Evolutionary conservation across 2,888 invertebrate species (phyloP).

Genomic region (Thalpophila matura): DNA sequence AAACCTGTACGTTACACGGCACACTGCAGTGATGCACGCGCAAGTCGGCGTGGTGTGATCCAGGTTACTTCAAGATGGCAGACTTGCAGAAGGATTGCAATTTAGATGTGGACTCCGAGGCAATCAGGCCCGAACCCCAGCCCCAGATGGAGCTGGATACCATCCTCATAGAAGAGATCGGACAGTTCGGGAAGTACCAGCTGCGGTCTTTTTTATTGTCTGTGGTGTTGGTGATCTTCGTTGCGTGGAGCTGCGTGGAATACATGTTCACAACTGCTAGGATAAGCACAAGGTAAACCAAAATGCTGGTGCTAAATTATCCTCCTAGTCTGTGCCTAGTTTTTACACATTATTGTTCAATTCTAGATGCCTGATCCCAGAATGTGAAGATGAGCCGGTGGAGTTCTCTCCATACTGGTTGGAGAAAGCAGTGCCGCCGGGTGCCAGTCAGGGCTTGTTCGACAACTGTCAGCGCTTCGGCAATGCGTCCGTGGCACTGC

Average conservation of each 20-base stretch:
- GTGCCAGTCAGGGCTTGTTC: slow-evolving; percentile 62
- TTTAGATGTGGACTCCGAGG: background rate
- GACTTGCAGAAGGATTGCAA: background rate
- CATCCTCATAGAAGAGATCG: slow-evolving; percentile 76
- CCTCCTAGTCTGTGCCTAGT: background rate
- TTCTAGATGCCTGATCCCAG: slow-evolving; percentile 58
- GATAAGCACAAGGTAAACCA: slow-evolving; percentile 74
- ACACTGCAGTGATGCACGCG: too few species aligned
- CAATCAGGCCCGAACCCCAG: background rate
- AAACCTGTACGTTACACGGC: too few species aligned
- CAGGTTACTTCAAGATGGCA: too few species aligned
- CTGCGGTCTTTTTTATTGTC: slow-evolving; percentile 63
- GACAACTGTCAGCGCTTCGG: slow-evolving; percentile 86
- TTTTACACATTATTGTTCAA: background rate
- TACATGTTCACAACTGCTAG: slow-evolving; percentile 77
- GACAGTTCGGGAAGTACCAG: slow-evolving; percentile 78
- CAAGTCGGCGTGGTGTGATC: too few species aligned
- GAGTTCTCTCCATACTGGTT: slow-evolving; percentile 70
- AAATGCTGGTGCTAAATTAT: background rate
- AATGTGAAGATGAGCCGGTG: slow-evolving; percentile 65
- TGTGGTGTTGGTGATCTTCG: slow-evolving; percentile 70
- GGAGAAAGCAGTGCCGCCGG: slow-evolving; percentile 35
- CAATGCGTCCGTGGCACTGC: slow-evolving; percentile 38
- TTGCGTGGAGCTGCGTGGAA: slow-evolving; percentile 65
- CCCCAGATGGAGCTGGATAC: slow-evolving; percentile 52